Percentiles rank a stretch among this genome's conserved stretches.
Evolutionary conservation across 2,113 vertebrate genomes (phyloP).

Genomic region (Actenoides hombroni): DNA sequence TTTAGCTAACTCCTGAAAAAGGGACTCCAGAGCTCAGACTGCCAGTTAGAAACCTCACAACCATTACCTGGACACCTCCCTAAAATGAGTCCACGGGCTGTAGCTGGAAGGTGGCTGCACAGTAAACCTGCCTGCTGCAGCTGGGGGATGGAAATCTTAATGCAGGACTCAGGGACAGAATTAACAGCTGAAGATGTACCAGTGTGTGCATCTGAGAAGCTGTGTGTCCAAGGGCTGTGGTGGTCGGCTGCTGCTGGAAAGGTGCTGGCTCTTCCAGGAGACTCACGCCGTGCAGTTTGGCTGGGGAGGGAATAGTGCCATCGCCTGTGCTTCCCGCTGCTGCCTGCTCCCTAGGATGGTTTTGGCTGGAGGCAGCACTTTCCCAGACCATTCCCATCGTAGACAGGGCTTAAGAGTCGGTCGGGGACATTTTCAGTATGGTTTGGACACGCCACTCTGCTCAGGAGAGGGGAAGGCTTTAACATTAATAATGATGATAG

Average conservation of each 20-base stretch:
- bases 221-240: background rate
- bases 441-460: background rate
- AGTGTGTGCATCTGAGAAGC: background rate
- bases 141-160: background rate
- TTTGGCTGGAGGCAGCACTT: background rate
- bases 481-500: too few species aligned
- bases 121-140: background rate
- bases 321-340: background rate
- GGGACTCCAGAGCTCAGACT: background rate
- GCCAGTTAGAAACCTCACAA: background rate
- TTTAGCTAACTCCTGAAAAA: background rate
- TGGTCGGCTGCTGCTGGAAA: background rate
- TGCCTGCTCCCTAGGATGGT: background rate
- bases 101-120: background rate
- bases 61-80: background rate
- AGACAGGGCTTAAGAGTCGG: background rate
- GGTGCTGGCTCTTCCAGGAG: background rate
- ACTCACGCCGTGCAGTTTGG: background rate
- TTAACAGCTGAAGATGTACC: background rate
- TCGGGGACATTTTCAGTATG: background rate
- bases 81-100: background rate
- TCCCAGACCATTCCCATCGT: background rate
- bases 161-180: background rate
- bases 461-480: background rate
- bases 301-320: background rate